Conservation (phyloP, 2,797 vertebrate genomes). For the Brachymystax lenok region DNA sequence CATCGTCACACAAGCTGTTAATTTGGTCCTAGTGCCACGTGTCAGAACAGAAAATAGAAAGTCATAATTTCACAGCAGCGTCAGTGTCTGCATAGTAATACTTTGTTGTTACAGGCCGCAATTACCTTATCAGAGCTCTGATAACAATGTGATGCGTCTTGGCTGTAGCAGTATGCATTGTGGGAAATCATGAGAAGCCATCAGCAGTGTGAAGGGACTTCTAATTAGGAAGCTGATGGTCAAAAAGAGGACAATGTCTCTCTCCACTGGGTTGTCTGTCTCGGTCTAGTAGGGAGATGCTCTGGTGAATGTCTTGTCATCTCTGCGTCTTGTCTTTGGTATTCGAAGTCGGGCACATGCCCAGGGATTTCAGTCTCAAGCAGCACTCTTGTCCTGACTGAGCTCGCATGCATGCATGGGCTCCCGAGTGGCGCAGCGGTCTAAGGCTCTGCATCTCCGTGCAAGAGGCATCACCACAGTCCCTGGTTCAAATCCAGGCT, state of each 20-base stretch:
- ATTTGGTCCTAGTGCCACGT: constrained; percentile 7
- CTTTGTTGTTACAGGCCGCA: constrained; percentile 12
- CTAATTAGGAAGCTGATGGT: constrained; percentile 32
- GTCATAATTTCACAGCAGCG: constrained; percentile 12
- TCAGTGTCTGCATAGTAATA: constrained; percentile 4
- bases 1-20: not conserved
- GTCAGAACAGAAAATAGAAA: constrained; percentile 8
- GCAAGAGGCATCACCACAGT: too few relatives aligned
- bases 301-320: not conserved
- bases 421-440: not conserved
- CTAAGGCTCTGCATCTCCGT: too few relatives aligned
- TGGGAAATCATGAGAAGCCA: not conserved
- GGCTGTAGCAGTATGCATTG: not conserved
- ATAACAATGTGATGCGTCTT: not conserved
- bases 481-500: too few relatives aligned
- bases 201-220: not conserved
- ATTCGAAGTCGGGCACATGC: constrained; percentile 10
- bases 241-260: constrained; percentile 40
- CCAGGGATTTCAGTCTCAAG: constrained; percentile 17
- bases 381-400: not conserved
- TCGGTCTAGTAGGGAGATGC: not conserved
- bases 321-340: not conserved
- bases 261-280: constrained; percentile 36
- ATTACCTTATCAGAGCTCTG: constrained; percentile 10
- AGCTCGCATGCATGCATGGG: not conserved